These are phyloP conservation scores for Tadarida brasiliensis DNA, from an alignment of 2,797 vertebrate genomes.

Conservation along the genomic window DNA sequence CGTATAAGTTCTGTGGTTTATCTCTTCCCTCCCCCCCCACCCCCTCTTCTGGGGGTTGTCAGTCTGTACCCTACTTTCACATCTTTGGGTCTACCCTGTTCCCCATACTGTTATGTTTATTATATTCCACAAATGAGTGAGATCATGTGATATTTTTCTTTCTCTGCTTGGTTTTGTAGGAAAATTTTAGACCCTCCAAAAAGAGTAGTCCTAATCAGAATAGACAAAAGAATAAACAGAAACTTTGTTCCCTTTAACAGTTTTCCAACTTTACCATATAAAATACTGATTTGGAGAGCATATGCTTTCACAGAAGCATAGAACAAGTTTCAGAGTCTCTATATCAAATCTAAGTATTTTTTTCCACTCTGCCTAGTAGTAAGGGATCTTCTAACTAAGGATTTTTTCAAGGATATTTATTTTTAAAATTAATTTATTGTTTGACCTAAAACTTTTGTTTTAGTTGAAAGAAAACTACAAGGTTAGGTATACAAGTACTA, in stretches of 20 bases:
- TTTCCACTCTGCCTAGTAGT: not conserved
- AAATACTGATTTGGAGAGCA: not conserved
- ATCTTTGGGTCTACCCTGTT: too few relatives aligned
- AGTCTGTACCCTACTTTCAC: too few relatives aligned
- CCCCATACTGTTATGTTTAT: too few relatives aligned
- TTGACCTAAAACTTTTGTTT: not conserved
- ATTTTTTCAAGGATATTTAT: not conserved
- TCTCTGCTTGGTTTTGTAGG: too few relatives aligned
- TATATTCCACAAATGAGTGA: too few relatives aligned
- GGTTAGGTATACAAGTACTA: not conserved
- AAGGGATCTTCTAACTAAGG: not conserved
- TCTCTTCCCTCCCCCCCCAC: too few relatives aligned
- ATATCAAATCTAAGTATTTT: not conserved
- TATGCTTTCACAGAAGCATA: not conserved
- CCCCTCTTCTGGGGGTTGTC: too few relatives aligned
- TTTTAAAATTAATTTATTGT: not conserved
- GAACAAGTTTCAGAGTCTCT: not conserved
- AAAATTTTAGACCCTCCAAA: not conserved
- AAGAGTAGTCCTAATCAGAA: not conserved
- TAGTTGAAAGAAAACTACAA: not conserved
- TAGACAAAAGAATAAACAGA: not conserved
- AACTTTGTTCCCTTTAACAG: not conserved
- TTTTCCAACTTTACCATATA: not conserved
- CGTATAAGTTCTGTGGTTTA: too few relatives aligned
- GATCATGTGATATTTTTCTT: too few relatives aligned